Evolutionary conservation across 2,888 invertebrate species (phyloP).

Genomic region (Auanema freiburgensis): DNA sequence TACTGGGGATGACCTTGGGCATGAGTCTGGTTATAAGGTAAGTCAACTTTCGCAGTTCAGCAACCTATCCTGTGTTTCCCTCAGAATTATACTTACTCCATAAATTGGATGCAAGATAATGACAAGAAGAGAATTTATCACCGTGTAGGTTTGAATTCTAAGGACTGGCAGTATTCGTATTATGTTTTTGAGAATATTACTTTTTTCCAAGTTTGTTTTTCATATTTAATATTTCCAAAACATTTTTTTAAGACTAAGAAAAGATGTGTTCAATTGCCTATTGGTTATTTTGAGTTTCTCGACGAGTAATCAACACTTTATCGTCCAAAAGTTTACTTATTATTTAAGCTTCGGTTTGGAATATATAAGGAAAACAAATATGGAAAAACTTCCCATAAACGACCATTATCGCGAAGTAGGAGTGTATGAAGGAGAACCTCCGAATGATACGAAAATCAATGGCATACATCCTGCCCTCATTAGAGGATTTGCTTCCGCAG

Average conservation of each 20-base stretch:
- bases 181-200: slow-evolving; percentile 20
- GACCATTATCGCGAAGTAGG: slow-evolving; percentile 12
- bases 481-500: slow-evolving; percentile 12
- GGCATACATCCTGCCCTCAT: slow-evolving; percentile 26
- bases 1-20: not conserved
- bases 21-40: not conserved
- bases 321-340: slow-evolving; percentile 1
- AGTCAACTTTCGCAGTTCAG: too few relatives aligned
- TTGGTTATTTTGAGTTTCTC: not conserved
- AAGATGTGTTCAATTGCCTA: not conserved
- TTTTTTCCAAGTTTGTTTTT: slow-evolving; percentile 16
- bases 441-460: slow-evolving; percentile 12
- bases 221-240: not conserved
- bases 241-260: slow-evolving; percentile 9
- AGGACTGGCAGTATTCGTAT: slow-evolving; percentile 15
- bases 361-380: slow-evolving; percentile 4
- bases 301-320: not conserved
- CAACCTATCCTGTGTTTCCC: too few relatives aligned
- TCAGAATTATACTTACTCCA: too few relatives aligned
- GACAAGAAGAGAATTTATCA: slow-evolving; percentile 13
- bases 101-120: slow-evolving; percentile 15
- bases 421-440: slow-evolving; percentile 31
- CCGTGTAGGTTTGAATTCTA: slow-evolving; percentile 11
- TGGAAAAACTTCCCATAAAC: slow-evolving; percentile 12
- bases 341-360: slow-evolving; percentile 7